Base-by-base conservation (phyloP, 2,113 vertebrate genomes). In the Bagarius yarrelli region DNA sequence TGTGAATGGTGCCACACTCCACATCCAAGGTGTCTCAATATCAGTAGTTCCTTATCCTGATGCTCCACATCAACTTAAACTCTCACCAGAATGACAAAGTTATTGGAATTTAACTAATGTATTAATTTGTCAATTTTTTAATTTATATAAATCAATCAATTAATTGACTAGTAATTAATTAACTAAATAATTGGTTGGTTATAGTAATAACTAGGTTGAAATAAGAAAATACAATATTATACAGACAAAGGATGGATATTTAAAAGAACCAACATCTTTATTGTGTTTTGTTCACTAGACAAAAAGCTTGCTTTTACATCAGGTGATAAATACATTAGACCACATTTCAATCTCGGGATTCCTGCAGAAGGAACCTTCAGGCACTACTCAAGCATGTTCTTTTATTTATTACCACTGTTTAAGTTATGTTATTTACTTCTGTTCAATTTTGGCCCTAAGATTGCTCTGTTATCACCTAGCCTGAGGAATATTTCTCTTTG, bases 371-470 rank as follows among this genome's bases (percentile, higher is more conserved):
- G 8, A 59, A 69, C 53, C 19, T 69, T 56, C 32, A 55, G 8
- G 14, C 57, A 53, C 50, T 55, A 34, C 27, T 34, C 8, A 2
- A 56, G 25, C 21, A 34, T 14, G 12, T 74, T 47, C n/a, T 52
- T 30, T 18, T 71, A 27, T 52, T 18, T 71, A 40, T 69, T 47
- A 30, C 18, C 14, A 12, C 11, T 56, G 27, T 56, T 74, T n/a
- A n/a, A n/a, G n/a, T 74, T 74, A 74, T 36, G 18, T 34, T 4
- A 73, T 74, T 76, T 40, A 61, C 23, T 63, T 15, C 19, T 34
- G 44, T 78, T 34, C 8, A 27, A 36, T 14, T 59, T 57, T 36
- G 66, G 25, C 53, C 18, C 32, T 70, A 32, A 59, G 23, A 55
- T 15, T 52, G 12, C 40, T 32, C 18, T 67, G 36, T 19, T 52